Conservation (phyloP, 2,888 invertebrate species). For the Drepana falcataria region DNA sequence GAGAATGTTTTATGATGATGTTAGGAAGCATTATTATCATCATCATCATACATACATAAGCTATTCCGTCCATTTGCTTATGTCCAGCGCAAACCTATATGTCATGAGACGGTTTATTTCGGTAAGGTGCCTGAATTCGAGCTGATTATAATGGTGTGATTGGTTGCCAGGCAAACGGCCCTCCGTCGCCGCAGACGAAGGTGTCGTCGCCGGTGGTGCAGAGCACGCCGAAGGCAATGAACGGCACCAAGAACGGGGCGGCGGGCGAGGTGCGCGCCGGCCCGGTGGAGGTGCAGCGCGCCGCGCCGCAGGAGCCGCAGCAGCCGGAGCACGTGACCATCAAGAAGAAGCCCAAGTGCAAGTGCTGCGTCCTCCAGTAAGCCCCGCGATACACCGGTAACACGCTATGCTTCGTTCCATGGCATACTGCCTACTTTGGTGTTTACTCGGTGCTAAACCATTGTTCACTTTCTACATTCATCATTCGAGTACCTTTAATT, state of each 20-base stretch:
- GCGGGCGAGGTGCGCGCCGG: constrained; percentile 63
- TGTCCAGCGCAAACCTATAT: too few relatives aligned
- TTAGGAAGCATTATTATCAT: too few relatives aligned
- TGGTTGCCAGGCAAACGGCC: constrained; percentile 46
- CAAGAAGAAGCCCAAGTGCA: constrained; percentile 97
- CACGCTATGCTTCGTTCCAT: constrained; percentile 40
- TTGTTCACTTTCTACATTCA: constrained; percentile 37
- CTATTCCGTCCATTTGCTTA: too few relatives aligned
- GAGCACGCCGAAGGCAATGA: constrained; percentile 60
- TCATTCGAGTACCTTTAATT: constrained; percentile 12
- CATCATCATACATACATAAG: too few relatives aligned
- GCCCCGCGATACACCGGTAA: constrained; percentile 37
- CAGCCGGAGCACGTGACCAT: constrained; percentile 95
- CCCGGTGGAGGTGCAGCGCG: constrained; percentile 84
- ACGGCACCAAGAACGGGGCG: constrained; percentile 71
- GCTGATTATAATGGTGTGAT: background rate
- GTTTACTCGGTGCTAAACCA: constrained; percentile 64
- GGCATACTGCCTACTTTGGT: constrained; percentile 34
- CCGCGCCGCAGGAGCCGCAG: constrained; percentile 86
- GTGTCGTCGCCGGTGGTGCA: constrained; percentile 49
- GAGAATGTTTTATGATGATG: too few relatives aligned
- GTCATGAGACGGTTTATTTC: too few relatives aligned
- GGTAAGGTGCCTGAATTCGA: too few relatives aligned
- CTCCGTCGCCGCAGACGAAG: constrained; percentile 63
- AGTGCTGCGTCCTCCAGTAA: constrained; percentile 96